Evolutionary conservation across 2,888 invertebrate genomes (phyloP).

Genomic region (Drosophila recens): DNA sequence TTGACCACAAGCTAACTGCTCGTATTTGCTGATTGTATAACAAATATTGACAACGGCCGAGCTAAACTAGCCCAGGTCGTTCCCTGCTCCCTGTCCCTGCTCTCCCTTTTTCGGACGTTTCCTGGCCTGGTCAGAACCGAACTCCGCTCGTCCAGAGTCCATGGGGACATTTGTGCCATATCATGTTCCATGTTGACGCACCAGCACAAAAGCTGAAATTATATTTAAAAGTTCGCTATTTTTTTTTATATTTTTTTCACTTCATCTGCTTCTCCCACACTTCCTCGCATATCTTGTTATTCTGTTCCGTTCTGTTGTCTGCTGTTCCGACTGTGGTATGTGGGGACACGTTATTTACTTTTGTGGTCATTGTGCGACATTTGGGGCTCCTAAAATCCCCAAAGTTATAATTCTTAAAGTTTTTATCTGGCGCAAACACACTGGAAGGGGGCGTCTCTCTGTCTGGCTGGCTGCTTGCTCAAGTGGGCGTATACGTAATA

Average conservation of each 20-base stretch:
- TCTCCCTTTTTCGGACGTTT: not conserved
- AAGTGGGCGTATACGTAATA: slow-evolving; percentile 75
- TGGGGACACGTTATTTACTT: slow-evolving; percentile 70
- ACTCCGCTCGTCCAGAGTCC: slow-evolving; percentile 39
- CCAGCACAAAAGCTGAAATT: slow-evolving; percentile 79
- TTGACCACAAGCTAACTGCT: slow-evolving; percentile 43
- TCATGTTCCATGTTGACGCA: slow-evolving; percentile 79
- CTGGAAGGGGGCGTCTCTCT: slow-evolving; percentile 9
- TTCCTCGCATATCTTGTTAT: not conserved
- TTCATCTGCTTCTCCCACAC: slow-evolving; percentile 4
- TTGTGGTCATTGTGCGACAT: slow-evolving; percentile 74
- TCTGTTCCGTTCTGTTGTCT: slow-evolving; percentile 19
- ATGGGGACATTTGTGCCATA: slow-evolving; percentile 66
- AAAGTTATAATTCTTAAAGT: slow-evolving; percentile 81
- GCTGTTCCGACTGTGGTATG: slow-evolving; percentile 14
- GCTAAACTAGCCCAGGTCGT: slow-evolving; percentile 32
- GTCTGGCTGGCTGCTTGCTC: slow-evolving; percentile 55
- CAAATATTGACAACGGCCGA: slow-evolving; percentile 74
- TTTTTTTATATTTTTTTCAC: not conserved
- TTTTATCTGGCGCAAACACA: slow-evolving; percentile 63
- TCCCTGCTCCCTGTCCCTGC: not conserved
- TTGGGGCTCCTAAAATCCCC: slow-evolving; percentile 65
- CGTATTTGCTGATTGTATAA: slow-evolving; percentile 75
- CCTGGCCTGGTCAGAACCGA: slow-evolving; percentile 8
- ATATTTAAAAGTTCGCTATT: slow-evolving; percentile 73